Base-by-base conservation (phyloP, 2,888 invertebrate genomes). In the Spilarctia lutea region DNA sequence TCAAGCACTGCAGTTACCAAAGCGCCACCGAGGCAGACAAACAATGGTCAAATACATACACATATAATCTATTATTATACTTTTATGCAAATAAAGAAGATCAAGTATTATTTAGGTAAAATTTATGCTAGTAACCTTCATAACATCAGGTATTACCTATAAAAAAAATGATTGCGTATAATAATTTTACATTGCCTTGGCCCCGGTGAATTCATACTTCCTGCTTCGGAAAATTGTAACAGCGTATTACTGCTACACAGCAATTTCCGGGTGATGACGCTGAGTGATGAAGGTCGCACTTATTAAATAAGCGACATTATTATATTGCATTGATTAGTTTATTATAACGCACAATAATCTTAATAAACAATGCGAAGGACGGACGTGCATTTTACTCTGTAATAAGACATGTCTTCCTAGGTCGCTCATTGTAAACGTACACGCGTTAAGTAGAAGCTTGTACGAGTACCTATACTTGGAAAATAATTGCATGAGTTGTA, bases 211-310 rank as follows among this genome's bases (percentile, higher is more conserved):
- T 90, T 89, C 89, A 91, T 88, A 93, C 91, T 95, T 95, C 95
- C 95, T 94, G 91, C 92, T 94, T 94, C 91, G 92, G 94, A 94
- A 94, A 95, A 94, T 93, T 94, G 94, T 94, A 94, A 92, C 93
- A 90, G 87, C 88, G 87, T 90, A 89, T 92, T 92, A 92, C 90
- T 89, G 90, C 91, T 90, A 91, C 86, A 89, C 87, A 88, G 88
- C 87, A 83, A 88, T 91, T 95, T 95, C 95, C 95, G 93, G 92
- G 94, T 94, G 90, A 93, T 94, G 94, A 93, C 94, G 94, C 85
- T 83, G 83, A 81, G 79, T 84, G 84, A 85, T 87, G 93, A 94
- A 94, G 95, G 95, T 89, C 93, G 83, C 82, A 83, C 85, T 88
- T 88, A 90, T 85, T 90, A 81, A 84, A 85, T 88, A 88, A 88